These are phyloP conservation scores for Empidonax alnorum DNA, from an alignment of 2,113 vertebrate genomes.

Conservation along the genomic window DNA sequence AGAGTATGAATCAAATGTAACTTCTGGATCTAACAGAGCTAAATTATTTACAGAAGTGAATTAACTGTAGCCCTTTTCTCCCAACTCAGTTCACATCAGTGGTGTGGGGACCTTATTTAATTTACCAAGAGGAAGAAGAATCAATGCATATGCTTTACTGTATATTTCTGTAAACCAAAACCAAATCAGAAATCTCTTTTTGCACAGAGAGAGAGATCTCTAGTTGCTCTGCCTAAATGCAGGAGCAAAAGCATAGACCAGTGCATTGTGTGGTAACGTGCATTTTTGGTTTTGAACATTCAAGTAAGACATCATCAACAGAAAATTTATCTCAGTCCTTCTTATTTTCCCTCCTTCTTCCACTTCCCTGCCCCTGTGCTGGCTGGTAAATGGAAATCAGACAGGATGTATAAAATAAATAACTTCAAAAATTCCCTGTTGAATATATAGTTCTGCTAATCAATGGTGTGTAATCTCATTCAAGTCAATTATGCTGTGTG, in stretches of 20 bases:
- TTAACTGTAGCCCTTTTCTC: constrained; percentile 48
- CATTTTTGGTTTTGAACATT: neutral
- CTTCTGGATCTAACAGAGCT: constrained; percentile 27
- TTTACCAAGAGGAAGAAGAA: constrained; percentile 15
- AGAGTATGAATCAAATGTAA: constrained; percentile 63
- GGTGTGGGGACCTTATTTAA: neutral
- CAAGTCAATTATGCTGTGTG: constrained; percentile 45
- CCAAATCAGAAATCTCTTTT: neutral
- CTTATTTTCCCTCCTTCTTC: neutral
- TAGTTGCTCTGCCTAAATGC: neutral
- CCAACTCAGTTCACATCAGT: neutral
- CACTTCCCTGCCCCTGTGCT: neutral
- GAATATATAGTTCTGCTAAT: constrained; percentile 51
- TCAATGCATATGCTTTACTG: neutral
- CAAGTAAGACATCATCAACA: neutral
- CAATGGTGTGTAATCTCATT: constrained; percentile 62
- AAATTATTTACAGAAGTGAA: constrained; percentile 60
- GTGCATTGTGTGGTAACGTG: neutral
- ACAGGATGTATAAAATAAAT: constrained; percentile 5
- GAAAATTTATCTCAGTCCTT: neutral
- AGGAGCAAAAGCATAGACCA: neutral
- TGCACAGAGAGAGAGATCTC: neutral
- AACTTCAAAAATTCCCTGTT: constrained; percentile 11
- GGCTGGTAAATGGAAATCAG: constrained; percentile 36
- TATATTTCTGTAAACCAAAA: constrained; percentile 25